A percentile compares a stretch with the other conserved stretches of the same genome.
Conservation (phyloP, 2,113 vertebrate species). For the Microcebus griseorufus region DNA sequence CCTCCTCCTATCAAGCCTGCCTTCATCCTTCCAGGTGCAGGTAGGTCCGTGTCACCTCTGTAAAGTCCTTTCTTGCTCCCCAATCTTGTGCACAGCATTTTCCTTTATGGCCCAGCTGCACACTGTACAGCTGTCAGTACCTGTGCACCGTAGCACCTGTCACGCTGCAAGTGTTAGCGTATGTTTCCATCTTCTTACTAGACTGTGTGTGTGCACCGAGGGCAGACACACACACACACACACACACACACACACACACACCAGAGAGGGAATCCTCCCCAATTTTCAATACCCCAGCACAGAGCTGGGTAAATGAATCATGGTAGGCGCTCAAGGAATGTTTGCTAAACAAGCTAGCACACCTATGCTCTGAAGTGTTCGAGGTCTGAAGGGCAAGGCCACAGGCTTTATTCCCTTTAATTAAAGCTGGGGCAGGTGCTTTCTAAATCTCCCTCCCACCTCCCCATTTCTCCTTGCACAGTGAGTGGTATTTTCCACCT, state of each 20-base stretch:
- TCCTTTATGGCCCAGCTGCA: neutral
- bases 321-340: neutral
- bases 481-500: neutral
- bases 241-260: neutral
- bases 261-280: neutral
- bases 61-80: neutral
- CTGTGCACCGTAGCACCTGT: neutral
- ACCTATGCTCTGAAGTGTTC: neutral
- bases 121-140: neutral
- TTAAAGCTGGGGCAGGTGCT: neutral
- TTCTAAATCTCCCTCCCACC: neutral
- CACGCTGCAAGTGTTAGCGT: neutral
- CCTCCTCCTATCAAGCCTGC: neutral
- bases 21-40: neutral
- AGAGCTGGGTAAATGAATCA: neutral
- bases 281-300: neutral
- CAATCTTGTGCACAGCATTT: neutral
- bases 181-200: neutral
- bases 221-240: neutral
- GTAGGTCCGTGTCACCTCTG: neutral
- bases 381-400: neutral
- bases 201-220: neutral
- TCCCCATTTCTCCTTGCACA: neutral
- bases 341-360: neutral
- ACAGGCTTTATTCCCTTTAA: neutral